Evolutionary conservation across 2,888 invertebrate genomes (phyloP), one percentile per base, ranked within the genome.

Genomic region (Nematopogon swammerdamellus): DNA sequence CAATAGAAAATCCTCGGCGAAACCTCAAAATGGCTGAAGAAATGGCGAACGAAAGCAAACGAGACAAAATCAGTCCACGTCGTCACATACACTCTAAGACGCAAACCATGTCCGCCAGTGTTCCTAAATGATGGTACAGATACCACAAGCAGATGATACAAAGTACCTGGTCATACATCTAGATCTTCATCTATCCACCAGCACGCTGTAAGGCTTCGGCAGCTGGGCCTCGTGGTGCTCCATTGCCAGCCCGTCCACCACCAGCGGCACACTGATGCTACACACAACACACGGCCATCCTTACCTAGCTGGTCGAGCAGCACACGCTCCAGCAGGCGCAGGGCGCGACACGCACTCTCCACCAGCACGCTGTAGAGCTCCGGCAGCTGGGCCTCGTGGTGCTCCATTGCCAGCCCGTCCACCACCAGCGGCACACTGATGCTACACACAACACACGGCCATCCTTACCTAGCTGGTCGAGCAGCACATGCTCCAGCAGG

Each of bases 391-490:
- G 85, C 84, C 55, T 82, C 82, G 50, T 84, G 80, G 59, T 85
- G 84, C 8, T 91, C 83, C 63, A 91, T 81, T 1, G 89, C 86
- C 60, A 92, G 68, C 0, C 88, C 82, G 66, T 92, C 91, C 52
- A 92, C 75, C 60, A 83, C 76, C 44, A 89, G 63, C 11, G 85
- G 83, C 64, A 89, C 83, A 56, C 81, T 81, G 51, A 86, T 72
- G 58, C 70, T 76, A 63, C 70, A 79, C n/a, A n/a, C n/a, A n/a
- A n/a, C n/a, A n/a, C n/a, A n/a, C n/a, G n/a, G n/a, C n/a, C n/a
- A n/a, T n/a, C n/a, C n/a, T n/a, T 58, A 80, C 80, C 79, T 44
- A 86, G 65, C 62, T 85, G 84, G 56, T 82, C 81, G 19, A 83
- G 65, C 46, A 90, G 68, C 19, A 83, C 83, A 58, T 77, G 76